Evolutionary conservation across 23 tunicate species (phyloP).

Genomic region (Phallusia fumigata): DNA sequence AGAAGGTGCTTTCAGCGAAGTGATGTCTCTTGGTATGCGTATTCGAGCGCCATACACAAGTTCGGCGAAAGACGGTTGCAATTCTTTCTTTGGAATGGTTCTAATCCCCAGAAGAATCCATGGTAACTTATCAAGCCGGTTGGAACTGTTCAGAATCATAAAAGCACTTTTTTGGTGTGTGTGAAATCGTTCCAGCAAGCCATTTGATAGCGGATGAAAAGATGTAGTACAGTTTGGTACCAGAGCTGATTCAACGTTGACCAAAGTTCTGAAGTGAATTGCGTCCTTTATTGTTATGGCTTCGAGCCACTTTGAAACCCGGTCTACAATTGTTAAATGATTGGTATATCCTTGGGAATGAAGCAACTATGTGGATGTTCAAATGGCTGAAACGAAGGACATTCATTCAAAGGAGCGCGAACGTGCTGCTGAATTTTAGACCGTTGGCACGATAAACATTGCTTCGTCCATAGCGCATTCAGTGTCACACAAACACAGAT

Average conservation of each 20-base stretch:
- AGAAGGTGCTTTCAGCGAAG: neutral
- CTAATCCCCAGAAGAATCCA: slow-evolving; percentile 11
- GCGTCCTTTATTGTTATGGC: slow-evolving; percentile 9
- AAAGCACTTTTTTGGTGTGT: neutral
- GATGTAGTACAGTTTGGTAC: neutral
- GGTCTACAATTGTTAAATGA: neutral
- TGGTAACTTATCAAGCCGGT: neutral
- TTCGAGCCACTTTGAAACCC: slow-evolving; percentile 5
- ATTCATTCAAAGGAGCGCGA: neutral
- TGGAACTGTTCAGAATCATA: neutral
- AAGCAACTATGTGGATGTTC: neutral
- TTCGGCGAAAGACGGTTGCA: slow-evolving; percentile 1
- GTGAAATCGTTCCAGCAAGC: slow-evolving; percentile 7
- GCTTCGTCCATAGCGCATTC: neutral
- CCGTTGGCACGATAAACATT: no score
- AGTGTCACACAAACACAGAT: neutral
- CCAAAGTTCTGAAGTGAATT: slow-evolving; percentile 12
- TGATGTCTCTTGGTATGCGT: neutral
- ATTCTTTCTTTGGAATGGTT: neutral
- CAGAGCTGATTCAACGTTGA: neutral
- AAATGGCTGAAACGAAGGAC: neutral
- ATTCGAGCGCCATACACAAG: neutral
- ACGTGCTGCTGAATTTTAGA: slow-evolving; percentile 15
- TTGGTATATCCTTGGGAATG: neutral
- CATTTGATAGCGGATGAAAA: slow-evolving; percentile 1